Base-by-base conservation (phyloP, 2,113 vertebrate species). In the Syngnathus scovelli region DNA sequence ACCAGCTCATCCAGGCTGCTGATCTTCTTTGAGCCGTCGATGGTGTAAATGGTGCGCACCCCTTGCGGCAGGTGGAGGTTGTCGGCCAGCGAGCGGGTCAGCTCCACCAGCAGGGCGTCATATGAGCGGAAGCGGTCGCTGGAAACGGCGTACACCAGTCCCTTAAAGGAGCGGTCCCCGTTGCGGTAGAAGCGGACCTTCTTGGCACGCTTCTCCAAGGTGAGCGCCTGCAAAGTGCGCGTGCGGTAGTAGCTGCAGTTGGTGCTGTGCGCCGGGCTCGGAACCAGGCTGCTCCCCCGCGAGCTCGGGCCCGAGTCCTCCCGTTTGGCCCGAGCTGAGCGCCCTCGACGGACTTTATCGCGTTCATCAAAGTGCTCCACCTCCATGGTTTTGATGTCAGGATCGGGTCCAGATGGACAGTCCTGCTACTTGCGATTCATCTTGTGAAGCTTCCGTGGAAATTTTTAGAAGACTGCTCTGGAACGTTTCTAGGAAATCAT, bases 191-290 rank as follows among this genome's bases (percentile, higher is more conserved):
- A 99, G 16, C 96, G 89, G 16, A 96, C 96, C 87, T 96, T 98
- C 70, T 94, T 95, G 70, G 96, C 96, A n/a, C 93, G 93, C 82
- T 94, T 95, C 91, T 99, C 96, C 0, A 95, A 95, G 87, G 94
- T 98, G 68, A 98, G 96, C n/a, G 97, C 92, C 90, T 98, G 97
- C 81, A 98, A 90, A 18, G 96, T 99, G 33, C 97, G 93, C 73
- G 96, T 99, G 61, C 97, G 93, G 89, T 98, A 99, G 78, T 98
- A 95, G 90, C 95, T 98, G 88, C 96, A 98, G 92, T 98, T 96
- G 51, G 96, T 94, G 78, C 96, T 98, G 90, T 98, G 96, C 9
- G 97, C 97, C 0, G 96, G 97, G 84, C 95, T 98, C 1, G 96
- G 97, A 54, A 96, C 93, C 83, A 98, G 86, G 76, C 96, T 97